Evolutionary conservation across 2,888 invertebrate species (phyloP), one percentile per base, ranked within the genome.

Genomic region (Netelia virgata): DNA sequence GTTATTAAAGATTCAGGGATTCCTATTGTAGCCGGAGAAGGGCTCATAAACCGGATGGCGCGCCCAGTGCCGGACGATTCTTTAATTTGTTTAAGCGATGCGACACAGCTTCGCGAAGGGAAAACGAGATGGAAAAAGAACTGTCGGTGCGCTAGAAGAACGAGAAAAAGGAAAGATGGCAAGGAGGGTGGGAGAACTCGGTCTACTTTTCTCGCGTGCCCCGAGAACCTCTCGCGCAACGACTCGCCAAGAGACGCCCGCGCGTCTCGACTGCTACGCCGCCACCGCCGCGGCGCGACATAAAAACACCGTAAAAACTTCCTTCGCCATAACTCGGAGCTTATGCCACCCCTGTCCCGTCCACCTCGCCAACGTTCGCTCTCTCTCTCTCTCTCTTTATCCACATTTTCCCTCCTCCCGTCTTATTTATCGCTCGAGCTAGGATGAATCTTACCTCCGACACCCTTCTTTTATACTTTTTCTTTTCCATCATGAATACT

Each of bases 1-100:
- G 84, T 89, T 87, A 89, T 91, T 88, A 90, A 90, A 90, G 88
- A 90, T 91, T 91, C 89, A 89, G 86, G 72, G 87, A 88, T 89
- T 88, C 87, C 84, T 89, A 88, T 90, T 87, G 88, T 88, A 83
- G 57, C 78, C 83, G 66, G 77, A 70, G 83, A 85, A 77, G 77
- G 64, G 80, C 88, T 89, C 91, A 88, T 91, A 91, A 92, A 90
- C 85, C 90, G 88, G 82, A 87, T 79, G 78, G 75, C 82, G 78
- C 83, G 83, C 83, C 69, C 83, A 53, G 85, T 88, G 87, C 87
- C 87, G 88, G 89, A 90, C 90, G 91, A 91, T 92, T 91, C 92
- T 92, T 92, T 93, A 93, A 93, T 93, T 93, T 92, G 92, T 92
- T 92, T 92, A 91, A 92, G 92, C 91, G 91, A 90, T 87, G 88